Evolutionary conservation across 2,797 vertebrate genomes (phyloP).

Genomic region (Aythya fuligula): DNA sequence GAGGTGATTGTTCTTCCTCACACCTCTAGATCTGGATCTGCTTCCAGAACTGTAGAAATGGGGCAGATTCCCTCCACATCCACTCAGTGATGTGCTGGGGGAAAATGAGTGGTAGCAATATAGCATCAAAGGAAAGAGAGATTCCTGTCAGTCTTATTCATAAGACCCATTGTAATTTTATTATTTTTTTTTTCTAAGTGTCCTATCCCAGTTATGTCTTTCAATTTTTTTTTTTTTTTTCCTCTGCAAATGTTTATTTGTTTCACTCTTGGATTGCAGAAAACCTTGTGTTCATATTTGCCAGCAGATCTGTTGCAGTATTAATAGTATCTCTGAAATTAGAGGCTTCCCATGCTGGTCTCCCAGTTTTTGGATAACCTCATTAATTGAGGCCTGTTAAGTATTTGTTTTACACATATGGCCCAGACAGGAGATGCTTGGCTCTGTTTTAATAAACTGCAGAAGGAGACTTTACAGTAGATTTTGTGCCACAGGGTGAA

Average conservation of each 20-base stretch:
- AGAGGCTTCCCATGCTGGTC: background rate
- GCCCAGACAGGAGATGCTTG: background rate
- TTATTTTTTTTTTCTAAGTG: background rate
- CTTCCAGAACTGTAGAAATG: background rate
- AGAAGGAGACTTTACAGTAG: background rate
- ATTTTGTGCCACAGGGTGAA: background rate
- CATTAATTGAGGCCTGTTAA: background rate
- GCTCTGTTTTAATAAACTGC: background rate
- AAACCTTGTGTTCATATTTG: background rate
- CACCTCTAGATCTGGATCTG: background rate
- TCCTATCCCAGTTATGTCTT: background rate
- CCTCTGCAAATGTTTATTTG: background rate
- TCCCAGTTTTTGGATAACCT: background rate
- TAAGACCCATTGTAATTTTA: background rate
- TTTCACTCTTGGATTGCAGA: background rate
- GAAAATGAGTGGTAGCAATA: background rate
- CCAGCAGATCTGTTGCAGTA: background rate
- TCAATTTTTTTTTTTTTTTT: background rate
- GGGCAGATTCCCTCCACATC: background rate
- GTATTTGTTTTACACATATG: background rate
- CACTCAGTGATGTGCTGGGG: background rate
- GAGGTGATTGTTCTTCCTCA: background rate
- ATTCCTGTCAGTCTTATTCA: background rate
- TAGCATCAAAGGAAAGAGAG: background rate
- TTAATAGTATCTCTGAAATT: background rate